A percentile compares a stretch with the other conserved stretches of the same genome.
Conservation (phyloP, 2,113 vertebrate genomes). For the Silurus asotus region DNA sequence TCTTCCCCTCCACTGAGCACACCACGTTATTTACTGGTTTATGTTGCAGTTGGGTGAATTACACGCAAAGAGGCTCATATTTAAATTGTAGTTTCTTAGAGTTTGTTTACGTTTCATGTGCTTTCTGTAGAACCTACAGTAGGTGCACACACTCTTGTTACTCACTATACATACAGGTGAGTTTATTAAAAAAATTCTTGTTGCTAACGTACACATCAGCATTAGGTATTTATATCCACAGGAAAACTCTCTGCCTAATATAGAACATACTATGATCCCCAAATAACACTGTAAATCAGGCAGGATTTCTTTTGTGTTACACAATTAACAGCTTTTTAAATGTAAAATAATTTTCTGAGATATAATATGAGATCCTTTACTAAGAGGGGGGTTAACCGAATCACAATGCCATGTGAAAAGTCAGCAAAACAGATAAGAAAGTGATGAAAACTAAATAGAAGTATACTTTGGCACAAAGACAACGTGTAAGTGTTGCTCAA, state of each 20-base stretch:
- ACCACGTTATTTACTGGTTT: not conserved
- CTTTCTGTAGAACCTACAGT: not conserved
- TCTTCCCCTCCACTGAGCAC: not conserved
- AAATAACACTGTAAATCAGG: not conserved
- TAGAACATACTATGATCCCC: not conserved
- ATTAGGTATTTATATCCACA: not conserved
- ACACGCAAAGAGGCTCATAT: not conserved
- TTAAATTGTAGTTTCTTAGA: not conserved
- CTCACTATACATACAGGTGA: not conserved
- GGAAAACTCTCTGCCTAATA: not conserved
- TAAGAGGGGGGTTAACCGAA: not conserved
- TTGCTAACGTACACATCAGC: not conserved
- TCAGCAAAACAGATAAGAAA: not conserved
- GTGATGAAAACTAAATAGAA: not conserved
- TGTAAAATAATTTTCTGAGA: not conserved
- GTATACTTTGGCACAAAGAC: not conserved
- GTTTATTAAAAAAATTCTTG: not conserved
- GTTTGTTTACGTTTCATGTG: not conserved
- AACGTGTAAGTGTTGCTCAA: not conserved
- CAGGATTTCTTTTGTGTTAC: not conserved
- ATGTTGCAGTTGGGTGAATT: not conserved
- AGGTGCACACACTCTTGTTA: not conserved
- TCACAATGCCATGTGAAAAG: not conserved
- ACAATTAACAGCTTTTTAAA: not conserved
- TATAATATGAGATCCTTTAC: not conserved